Base-by-base conservation (phyloP, 2,797 vertebrate genomes). In the Acrossocheilus wenchowensis region DNA sequence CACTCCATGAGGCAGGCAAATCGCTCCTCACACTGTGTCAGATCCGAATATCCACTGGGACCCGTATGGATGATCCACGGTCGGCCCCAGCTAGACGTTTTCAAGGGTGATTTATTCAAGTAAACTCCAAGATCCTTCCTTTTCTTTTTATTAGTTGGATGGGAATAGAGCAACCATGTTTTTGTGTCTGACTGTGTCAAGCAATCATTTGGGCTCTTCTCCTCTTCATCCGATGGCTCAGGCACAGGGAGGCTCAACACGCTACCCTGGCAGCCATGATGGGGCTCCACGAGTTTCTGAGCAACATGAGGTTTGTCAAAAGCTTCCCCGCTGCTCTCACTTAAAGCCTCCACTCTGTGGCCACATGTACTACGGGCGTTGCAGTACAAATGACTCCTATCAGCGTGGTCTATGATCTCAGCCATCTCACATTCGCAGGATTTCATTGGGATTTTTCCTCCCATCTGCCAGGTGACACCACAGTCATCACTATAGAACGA, bases 1-100 rank as follows among this genome's bases (percentile, higher is more conserved):
- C 97, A 95, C 90, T 99, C 98, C 83, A 97, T 96, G 88, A 99
- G 90, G 90, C 98, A 98, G 0, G 94, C 97, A 1, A 99, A 98
- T 23, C 92, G 66, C 11, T 95, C 93, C 60, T 93, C 94, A 21
- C 95, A 92, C 73, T 90, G 94, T 0, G 96, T 95, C 91, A 99
- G 93, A 94, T 99, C 97, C 0, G 98, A 99, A 88, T 99, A 98
- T 0, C 96, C 97, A 0, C 96, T 96, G 15, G 98, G 97, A 0
- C 98, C 98, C 0, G 30, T 12, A 83, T 96, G 91, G 90, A 99
- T 91, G 89, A 99, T 90, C 96, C 95, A 96, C 0, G 97, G 98
- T 0, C 0, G 72, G 78, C 92, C 85, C 98, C 98, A 99, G 0
- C 86, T 90, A 0, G 87, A 90, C 0, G 69, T 86, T 9, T 94